phyloP scores from a whole-genome alignment of 2,113 vertebrate species.

The Malurus melanocephalus region DNA sequence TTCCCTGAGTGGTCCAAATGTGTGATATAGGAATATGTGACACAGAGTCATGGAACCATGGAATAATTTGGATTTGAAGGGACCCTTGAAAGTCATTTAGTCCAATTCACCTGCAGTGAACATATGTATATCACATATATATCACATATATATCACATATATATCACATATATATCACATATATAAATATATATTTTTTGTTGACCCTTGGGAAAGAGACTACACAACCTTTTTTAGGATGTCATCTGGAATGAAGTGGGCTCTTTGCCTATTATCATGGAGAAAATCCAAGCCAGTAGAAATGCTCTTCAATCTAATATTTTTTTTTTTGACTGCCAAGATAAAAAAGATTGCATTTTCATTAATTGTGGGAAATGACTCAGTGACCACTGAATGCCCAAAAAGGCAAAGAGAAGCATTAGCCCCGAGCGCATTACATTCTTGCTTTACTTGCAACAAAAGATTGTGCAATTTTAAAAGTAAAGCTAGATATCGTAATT shows the following conservation, averaged over 20 bases:
- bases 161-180: accelerated
- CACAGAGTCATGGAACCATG: background rate
- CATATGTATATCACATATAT: accelerated
- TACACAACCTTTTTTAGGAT: background rate
- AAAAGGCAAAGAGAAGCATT: background rate
- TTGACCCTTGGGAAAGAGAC: background rate
- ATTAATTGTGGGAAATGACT: background rate
- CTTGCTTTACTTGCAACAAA: background rate
- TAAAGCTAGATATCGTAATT: background rate
- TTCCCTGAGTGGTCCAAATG: background rate
- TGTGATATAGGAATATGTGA: background rate
- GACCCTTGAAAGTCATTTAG: background rate
- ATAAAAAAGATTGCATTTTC: background rate
- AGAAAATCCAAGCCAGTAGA: background rate
- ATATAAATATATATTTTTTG: background rate
- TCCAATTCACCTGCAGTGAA: background rate
- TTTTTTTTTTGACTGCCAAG: background rate
- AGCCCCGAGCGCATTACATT: accelerated
- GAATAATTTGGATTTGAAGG: background rate
- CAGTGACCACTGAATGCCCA: background rate
- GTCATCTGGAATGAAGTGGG: background rate
- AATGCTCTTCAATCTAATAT: background rate
- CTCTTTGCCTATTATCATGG: background rate
- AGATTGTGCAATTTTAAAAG: background rate
- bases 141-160: accelerated